Evolutionary conservation across 2,888 invertebrate species (phyloP).

Genomic region (Boloria euphrosyne): DNA sequence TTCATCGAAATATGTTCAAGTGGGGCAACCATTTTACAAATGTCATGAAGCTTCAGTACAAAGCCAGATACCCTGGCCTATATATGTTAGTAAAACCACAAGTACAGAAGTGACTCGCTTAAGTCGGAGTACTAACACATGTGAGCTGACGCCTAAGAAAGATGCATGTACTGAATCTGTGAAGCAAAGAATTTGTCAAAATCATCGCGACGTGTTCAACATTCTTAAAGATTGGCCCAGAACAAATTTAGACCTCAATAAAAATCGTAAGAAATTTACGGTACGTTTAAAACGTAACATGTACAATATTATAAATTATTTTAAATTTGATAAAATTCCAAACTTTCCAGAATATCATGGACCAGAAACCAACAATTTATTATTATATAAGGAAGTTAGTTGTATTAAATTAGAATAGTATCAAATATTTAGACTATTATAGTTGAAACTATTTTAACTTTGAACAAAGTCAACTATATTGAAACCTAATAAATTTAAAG

Average conservation of each 20-base stretch:
- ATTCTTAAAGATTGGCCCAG: conserved; percentile 50
- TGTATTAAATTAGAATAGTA: conserved; percentile 29
- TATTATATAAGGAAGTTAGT: conserved; percentile 52
- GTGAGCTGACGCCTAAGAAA: conserved; percentile 39
- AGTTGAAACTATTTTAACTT: too few species aligned
- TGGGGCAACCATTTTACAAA: conserved; percentile 43
- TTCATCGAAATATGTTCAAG: conserved; percentile 50
- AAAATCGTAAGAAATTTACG: conserved; percentile 32
- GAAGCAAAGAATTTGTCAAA: conserved; percentile 49
- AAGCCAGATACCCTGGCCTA: conserved; percentile 39
- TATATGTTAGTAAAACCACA: conserved; percentile 50
- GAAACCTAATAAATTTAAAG: too few species aligned
- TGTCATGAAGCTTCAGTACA: conserved; percentile 51
- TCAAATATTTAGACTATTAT: too few species aligned
- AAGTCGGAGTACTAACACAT: conserved; percentile 48
- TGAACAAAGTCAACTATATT: too few species aligned
- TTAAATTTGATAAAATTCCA: conserved; percentile 60
- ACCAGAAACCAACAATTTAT: conserved; percentile 45
- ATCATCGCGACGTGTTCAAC: conserved; percentile 52
- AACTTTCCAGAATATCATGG: conserved; percentile 48
- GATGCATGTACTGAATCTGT: conserved; percentile 50
- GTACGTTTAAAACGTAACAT: conserved; percentile 46
- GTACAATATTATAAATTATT: conserved; percentile 43
- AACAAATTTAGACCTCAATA: conserved; percentile 20
- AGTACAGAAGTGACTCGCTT: conserved; percentile 43